Conservation (phyloP, 2,888 invertebrate genomes). For the Phyto melanocephala region DNA sequence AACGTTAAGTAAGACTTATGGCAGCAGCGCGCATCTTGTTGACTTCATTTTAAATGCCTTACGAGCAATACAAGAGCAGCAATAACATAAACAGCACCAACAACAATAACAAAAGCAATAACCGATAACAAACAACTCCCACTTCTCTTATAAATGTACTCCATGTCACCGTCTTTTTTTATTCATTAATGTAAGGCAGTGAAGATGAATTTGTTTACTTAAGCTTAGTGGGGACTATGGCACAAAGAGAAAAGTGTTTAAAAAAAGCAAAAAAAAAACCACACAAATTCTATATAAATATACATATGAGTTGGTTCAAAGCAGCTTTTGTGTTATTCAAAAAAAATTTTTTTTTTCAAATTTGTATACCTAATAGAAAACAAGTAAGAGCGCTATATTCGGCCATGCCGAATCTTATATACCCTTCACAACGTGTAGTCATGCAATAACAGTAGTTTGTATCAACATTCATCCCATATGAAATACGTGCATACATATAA, state of each 20-base stretch:
- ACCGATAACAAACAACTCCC: constrained; percentile 32
- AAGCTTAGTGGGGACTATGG: not conserved
- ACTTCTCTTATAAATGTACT: not conserved
- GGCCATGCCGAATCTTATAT: too few relatives aligned
- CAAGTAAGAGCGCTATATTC: too few relatives aligned
- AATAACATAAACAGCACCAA: constrained; percentile 24
- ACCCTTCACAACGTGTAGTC: too few relatives aligned
- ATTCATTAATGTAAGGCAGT: constrained; percentile 15
- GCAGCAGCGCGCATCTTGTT: constrained; percentile 48
- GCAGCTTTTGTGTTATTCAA: too few relatives aligned
- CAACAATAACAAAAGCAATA: constrained; percentile 8
- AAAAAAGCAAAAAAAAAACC: not conserved
- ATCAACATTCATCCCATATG: too few relatives aligned
- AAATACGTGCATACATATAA: too few relatives aligned
- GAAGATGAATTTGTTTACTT: not conserved
- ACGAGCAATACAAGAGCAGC: constrained; percentile 10
- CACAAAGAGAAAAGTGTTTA: not conserved
- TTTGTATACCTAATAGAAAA: too few relatives aligned
- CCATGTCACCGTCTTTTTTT: not conserved
- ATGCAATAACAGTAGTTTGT: too few relatives aligned
- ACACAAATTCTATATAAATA: too few relatives aligned
- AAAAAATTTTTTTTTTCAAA: too few relatives aligned
- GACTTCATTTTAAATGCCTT: constrained; percentile 58
- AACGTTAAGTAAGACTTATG: constrained; percentile 25
- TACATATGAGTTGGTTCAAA: too few relatives aligned